phyloP scores from a whole-genome alignment of 2,797 vertebrate genomes.

The Pteronotus mesoamericanus region DNA sequence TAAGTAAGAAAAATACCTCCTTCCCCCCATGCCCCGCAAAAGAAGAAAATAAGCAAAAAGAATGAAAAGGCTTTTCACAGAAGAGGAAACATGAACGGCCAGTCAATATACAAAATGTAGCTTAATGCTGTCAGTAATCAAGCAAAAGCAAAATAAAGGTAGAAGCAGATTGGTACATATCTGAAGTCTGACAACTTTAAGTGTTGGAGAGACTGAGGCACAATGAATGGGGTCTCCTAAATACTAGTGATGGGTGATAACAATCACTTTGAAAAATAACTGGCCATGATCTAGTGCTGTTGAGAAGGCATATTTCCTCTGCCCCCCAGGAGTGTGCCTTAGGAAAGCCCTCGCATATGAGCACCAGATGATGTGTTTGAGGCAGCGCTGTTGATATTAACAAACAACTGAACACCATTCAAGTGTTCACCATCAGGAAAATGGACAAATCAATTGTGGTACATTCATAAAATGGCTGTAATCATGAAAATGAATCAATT shows the following conservation, averaged over 20 bases:
- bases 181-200: not conserved
- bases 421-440: not conserved
- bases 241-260: not conserved
- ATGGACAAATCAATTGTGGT: not conserved
- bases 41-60: not conserved
- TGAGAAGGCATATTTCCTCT: not conserved
- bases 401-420: not conserved
- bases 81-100: not conserved
- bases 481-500: not conserved
- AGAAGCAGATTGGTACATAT: not conserved
- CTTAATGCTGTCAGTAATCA: not conserved
- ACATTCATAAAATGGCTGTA: not conserved
- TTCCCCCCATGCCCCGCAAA: too few species aligned
- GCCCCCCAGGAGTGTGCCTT: not conserved
- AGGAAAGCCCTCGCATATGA: not conserved
- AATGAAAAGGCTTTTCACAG: not conserved
- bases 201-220: not conserved
- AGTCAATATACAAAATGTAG: not conserved
- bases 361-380: not conserved
- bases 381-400: not conserved
- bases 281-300: not conserved
- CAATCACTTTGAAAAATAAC: not conserved
- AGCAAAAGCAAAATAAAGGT: not conserved
- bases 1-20: not conserved
- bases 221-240: not conserved